Evolutionary conservation across 2,888 invertebrate species (phyloP).

Genomic region (Luperina testacea): DNA sequence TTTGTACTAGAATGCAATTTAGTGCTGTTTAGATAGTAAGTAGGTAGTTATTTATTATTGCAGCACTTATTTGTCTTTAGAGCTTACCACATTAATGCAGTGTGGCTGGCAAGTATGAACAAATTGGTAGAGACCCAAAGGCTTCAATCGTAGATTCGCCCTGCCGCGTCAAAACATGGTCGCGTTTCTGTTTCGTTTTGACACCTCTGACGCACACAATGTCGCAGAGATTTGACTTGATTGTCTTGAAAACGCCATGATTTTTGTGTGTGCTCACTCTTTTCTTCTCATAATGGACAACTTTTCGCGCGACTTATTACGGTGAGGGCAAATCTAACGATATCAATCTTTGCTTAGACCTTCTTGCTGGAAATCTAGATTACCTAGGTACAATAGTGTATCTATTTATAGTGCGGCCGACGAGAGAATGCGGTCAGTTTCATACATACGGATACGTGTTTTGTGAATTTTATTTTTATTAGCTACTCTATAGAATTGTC

Average conservation of each 20-base stretch:
- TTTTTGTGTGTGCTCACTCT: not conserved
- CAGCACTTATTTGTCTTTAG: slow-evolving; percentile 14
- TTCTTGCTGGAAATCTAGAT: not conserved
- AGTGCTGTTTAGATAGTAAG: slow-evolving; percentile 18
- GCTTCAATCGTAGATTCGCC: not conserved
- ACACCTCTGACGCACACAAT: not conserved
- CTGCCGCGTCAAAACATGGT: not conserved
- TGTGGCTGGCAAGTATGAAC: not conserved
- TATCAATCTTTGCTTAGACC: not conserved
- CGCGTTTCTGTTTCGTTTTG: not conserved
- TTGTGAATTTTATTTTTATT: not conserved
- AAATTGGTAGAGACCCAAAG: not conserved
- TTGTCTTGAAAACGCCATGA: not conserved
- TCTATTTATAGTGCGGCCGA: not conserved
- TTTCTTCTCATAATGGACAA: not conserved
- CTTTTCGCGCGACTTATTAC: not conserved
- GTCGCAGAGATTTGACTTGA: not conserved
- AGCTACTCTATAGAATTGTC: not conserved
- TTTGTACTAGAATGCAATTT: slow-evolving; percentile 34
- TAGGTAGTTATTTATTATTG: slow-evolving; percentile 23
- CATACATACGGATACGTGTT: not conserved
- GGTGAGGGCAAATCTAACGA: not conserved
- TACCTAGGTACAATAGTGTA: not conserved
- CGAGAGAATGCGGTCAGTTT: not conserved
- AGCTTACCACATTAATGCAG: not conserved